Evolutionary conservation across 2,888 invertebrate genomes (phyloP), one percentile per base, ranked within the genome.

Genomic region (Arenicola marina): DNA sequence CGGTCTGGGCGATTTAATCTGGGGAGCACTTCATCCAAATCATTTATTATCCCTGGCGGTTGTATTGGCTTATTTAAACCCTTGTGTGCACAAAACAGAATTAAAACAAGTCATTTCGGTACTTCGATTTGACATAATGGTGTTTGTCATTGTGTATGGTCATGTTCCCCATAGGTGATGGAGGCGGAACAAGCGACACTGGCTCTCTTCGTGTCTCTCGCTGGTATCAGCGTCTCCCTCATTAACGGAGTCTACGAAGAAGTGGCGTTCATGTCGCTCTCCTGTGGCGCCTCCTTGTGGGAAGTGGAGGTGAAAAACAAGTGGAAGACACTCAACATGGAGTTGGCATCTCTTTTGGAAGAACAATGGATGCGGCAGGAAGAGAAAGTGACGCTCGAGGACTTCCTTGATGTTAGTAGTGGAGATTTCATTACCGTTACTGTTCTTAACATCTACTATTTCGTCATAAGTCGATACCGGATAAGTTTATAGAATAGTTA

Each of bases 301-400:
- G 91, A 92, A 80, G 89, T 92, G 1, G 89, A 90, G 56, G 89
- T 92, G 0, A 90, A 90, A 24, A 89, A 89, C 72, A 89, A 89
- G 76, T 92, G 92, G 92, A 92, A 91, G 78, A 87, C 89, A 34
- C 82, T 92, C 1, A 89, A 90, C 0, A 85, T 91, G 33, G 92
- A 92, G 74, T 79, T 92, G 28, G 89, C 90, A 2, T 88, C 91
- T 0, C 92, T 92, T 92, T 86, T 92, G 53, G 92, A 92, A 79
- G 91, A 92, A 69, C 90, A 91, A 76, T 92, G 90, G 84, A 87
- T 86, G 73, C 86, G 89, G 18, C 87, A 88, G 70, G 88, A 88
- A 73, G 31, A 21, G 21, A 89, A 88, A 75, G 91, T 91, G 56
- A 89, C 90, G 71, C 82, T 92, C 51, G 91, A 91, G 78, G 91